Percentiles rank a stretch among this genome's conserved stretches.
Conservation (phyloP, 2,888 invertebrate genomes). For the Lithosia quadra region DNA sequence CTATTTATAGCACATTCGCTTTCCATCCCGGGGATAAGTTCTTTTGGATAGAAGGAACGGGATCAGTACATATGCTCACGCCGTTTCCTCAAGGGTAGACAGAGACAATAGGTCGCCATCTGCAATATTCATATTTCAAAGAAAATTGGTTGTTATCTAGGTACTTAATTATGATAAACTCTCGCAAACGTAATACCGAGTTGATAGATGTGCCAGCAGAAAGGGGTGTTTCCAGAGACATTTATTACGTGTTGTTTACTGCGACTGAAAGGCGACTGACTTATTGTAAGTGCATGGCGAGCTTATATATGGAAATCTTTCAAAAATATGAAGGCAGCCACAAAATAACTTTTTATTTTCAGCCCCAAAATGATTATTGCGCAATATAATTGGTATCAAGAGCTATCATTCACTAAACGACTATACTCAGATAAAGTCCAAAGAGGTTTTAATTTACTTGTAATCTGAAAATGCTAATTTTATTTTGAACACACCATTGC, state of each 20-base stretch:
- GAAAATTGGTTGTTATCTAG: slow-evolving; percentile 12
- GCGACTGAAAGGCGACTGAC: slow-evolving; percentile 30
- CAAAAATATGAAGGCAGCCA: slow-evolving; percentile 1
- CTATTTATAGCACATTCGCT: too few species aligned
- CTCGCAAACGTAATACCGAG: slow-evolving; percentile 27
- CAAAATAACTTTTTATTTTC: neutral
- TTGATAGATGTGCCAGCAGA: slow-evolving; percentile 29
- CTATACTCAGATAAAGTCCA: neutral
- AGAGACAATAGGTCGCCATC: neutral
- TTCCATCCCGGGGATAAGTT: too few species aligned
- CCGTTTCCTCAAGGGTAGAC: neutral
- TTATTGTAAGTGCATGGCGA: slow-evolving; percentile 29
- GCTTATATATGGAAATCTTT: slow-evolving; percentile 15
- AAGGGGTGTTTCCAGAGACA: slow-evolving; percentile 37
- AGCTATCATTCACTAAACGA: neutral
- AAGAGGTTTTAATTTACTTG: neutral
- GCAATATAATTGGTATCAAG: neutral
- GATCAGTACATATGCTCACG: too few species aligned
- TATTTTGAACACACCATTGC: neutral
- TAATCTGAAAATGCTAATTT: neutral
- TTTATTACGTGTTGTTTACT: slow-evolving; percentile 37
- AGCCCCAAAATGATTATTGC: neutral
- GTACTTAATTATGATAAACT: slow-evolving; percentile 14
- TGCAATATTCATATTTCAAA: neutral
- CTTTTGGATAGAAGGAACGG: too few species aligned